These are phyloP conservation scores for Echeneis naucrates DNA, from an alignment of 2,797 vertebrate genomes.

Conservation along the genomic window DNA sequence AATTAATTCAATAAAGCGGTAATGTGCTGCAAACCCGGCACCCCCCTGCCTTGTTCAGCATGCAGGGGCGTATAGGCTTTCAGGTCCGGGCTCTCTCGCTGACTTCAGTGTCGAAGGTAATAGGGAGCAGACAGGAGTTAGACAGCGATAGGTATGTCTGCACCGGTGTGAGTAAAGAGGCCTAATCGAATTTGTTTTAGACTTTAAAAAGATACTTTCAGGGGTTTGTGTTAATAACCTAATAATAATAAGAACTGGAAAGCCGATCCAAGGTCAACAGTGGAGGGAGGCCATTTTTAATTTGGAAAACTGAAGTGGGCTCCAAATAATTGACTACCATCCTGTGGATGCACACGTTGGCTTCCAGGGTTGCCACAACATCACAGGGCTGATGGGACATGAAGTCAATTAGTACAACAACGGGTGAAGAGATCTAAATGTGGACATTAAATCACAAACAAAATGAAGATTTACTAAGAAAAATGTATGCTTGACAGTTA, in stretches of 20 bases:
- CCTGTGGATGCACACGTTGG: constrained; percentile 65
- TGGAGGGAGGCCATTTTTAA: constrained; percentile 79
- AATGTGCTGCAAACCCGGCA: constrained; percentile 97
- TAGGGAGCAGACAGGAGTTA: constrained; percentile 90
- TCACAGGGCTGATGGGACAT: constrained; percentile 53
- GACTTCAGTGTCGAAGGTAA: constrained; percentile 93
- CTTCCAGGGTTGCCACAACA: constrained; percentile 59
- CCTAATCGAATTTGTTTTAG: constrained; percentile 86
- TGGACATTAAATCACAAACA: constrained; percentile 5
- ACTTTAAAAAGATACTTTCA: constrained; percentile 86
- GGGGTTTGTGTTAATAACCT: constrained; percentile 86
- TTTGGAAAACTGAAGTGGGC: constrained; percentile 69
- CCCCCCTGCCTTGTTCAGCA: constrained; percentile 66
- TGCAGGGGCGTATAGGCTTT: constrained; percentile 87
- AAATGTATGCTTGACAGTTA: background rate
- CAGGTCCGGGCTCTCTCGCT: constrained; percentile 85
- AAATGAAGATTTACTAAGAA: background rate
- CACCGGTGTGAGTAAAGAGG: constrained; percentile 79
- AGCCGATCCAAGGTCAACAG: constrained; percentile 82
- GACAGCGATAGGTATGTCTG: constrained; percentile 78
- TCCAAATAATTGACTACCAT: constrained; percentile 75
- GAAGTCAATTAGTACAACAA: constrained; percentile 45
- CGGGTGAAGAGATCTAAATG: constrained; percentile 30
- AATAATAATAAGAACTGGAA: constrained; percentile 83
- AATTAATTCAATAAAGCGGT: constrained; percentile 99